A percentile compares a stretch with the other conserved stretches of the same genome.
These are phyloP conservation scores for Sylvilagus floridanus DNA, from an alignment of 2,797 vertebrate species.

Conservation along the genomic window DNA sequence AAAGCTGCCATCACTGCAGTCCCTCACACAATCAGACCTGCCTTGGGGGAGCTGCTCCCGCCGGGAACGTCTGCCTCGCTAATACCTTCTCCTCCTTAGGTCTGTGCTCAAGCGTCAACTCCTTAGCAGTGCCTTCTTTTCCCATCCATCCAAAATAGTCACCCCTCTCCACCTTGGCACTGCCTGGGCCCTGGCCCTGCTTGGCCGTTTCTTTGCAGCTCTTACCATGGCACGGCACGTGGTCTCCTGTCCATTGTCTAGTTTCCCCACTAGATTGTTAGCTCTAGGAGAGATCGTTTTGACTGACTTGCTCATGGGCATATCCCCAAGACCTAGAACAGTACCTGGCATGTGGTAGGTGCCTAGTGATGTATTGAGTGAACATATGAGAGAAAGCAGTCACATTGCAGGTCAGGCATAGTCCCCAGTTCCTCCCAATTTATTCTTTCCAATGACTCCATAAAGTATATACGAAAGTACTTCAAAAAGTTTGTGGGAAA, in stretches of 20 bases:
- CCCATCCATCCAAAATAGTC: background rate
- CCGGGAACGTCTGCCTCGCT: background rate
- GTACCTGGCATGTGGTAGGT: background rate
- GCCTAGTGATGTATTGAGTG: background rate
- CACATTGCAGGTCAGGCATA: background rate
- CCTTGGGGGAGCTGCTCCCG: background rate
- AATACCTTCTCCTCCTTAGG: background rate
- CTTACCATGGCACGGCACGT: background rate
- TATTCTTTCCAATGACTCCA: background rate
- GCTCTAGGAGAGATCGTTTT: background rate
- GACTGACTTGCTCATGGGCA: background rate
- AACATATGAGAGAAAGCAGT: background rate
- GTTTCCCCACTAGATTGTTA: background rate
- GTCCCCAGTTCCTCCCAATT: background rate
- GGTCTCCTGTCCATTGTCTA: background rate
- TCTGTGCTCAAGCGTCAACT: background rate
- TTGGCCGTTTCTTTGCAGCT: background rate
- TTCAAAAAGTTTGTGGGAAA: too few species aligned
- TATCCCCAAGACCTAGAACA: background rate
- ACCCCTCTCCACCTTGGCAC: background rate
- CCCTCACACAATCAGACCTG: background rate
- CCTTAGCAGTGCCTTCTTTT: conserved; percentile 8
- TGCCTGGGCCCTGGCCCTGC: background rate
- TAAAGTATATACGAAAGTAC: background rate
- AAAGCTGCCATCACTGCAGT: background rate